A percentile compares a stretch with the other conserved stretches of the same genome.
These are phyloP conservation scores for Deilephila elpenor DNA, from an alignment of 2,888 invertebrate species.

Conservation along the genomic window DNA sequence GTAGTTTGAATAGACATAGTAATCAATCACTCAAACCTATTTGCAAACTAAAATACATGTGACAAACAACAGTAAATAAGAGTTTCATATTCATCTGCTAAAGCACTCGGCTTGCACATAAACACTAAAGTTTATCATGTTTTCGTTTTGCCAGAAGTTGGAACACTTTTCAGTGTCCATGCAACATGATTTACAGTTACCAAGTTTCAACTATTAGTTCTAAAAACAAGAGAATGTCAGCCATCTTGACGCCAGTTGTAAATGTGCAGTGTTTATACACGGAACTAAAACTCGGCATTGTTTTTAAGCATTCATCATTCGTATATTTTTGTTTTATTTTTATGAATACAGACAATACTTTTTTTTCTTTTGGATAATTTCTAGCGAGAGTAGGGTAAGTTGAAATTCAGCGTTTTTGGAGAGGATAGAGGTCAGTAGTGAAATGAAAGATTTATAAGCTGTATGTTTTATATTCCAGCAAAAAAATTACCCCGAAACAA, in stretches of 20 bases:
- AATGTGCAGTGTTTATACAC: constrained; percentile 7
- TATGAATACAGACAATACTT: not conserved
- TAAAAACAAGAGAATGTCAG: constrained; percentile 9
- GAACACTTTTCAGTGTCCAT: constrained; percentile 13
- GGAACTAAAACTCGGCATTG: not conserved
- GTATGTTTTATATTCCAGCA: too few species aligned
- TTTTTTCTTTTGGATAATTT: not conserved
- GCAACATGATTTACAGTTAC: constrained; percentile 10
- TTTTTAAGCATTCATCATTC: not conserved
- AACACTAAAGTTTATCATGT: not conserved
- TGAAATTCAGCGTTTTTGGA: not conserved
- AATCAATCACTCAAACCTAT: too few species aligned
- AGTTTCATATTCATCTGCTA: not conserved
- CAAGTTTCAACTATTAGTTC: not conserved
- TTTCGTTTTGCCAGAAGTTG: not conserved
- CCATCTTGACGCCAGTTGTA: constrained; percentile 14
- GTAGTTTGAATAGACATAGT: too few species aligned
- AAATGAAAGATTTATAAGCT: too few species aligned
- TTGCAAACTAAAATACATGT: not conserved
- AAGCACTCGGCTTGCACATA: not conserved
- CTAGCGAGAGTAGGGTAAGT: not conserved
- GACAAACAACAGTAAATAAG: not conserved
- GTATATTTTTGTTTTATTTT: not conserved
- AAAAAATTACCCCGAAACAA: too few species aligned
- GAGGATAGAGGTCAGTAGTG: too few species aligned